These are phyloP conservation scores for Rallus limicola DNA, from an alignment of 2,113 vertebrate species.

Conservation along the genomic window DNA sequence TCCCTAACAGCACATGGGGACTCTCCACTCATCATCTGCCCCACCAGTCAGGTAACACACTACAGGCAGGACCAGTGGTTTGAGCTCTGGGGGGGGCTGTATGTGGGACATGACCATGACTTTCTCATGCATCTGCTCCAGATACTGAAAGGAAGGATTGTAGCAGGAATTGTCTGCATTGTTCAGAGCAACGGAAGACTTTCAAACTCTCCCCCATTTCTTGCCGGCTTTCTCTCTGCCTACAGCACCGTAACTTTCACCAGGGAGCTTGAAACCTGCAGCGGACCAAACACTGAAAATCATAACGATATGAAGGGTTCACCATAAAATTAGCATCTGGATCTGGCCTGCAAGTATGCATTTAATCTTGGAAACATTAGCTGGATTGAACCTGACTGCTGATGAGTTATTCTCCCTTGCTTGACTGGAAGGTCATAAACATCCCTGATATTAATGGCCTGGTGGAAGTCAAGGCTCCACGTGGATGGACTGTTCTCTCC, in stretches of 20 bases:
- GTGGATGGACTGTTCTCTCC: not conserved
- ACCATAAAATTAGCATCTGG: not conserved
- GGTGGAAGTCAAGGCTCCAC: constrained; percentile 33
- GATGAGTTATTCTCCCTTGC: constrained; percentile 43
- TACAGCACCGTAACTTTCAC: not conserved
- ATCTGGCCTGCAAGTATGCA: not conserved
- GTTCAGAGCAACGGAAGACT: not conserved
- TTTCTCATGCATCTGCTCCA: not conserved
- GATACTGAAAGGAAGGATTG: not conserved
- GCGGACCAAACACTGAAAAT: not conserved
- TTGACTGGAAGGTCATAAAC: constrained; percentile 54
- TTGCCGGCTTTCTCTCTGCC: not conserved
- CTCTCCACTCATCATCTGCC: not conserved
- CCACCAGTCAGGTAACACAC: rapidly evolving
- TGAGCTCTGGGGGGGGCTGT: not conserved
- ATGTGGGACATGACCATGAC: rapidly evolving
- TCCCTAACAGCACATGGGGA: not conserved
- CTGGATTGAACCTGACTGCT: constrained; percentile 25
- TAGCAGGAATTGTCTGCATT: not conserved
- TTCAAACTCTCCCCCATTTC: not conserved
- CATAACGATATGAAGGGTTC: not conserved
- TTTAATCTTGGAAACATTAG: constrained; percentile 13
- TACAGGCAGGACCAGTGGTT: not conserved
- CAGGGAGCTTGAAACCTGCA: not conserved
- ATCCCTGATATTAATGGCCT: constrained; percentile 14